A percentile compares a stretch with the other conserved stretches of the same genome.
phyloP scores from a whole-genome alignment of 2,888 invertebrate genomes.

The Nasonia oneida region DNA sequence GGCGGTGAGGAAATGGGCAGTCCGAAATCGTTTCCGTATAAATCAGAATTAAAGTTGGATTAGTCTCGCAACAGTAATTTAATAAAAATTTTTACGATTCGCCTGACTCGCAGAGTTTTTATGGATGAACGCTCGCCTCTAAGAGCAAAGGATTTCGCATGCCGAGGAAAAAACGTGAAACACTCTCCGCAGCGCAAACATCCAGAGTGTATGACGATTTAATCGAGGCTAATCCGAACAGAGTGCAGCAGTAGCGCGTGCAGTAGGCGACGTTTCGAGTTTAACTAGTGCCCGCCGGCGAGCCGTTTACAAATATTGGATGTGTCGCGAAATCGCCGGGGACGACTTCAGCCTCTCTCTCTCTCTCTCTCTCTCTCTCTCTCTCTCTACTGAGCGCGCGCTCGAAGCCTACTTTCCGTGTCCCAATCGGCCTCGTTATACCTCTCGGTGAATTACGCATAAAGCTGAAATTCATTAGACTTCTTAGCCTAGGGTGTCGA shows the following conservation, averaged over 20 bases:
- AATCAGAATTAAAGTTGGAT: no score
- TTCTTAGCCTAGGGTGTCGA: constrained; percentile 23
- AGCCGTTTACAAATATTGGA: constrained; percentile 41
- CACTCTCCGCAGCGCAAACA: not conserved
- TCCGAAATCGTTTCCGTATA: no score
- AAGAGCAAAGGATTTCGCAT: no score
- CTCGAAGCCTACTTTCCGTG: constrained; percentile 32
- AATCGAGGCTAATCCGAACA: constrained; percentile 41
- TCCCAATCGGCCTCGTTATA: constrained; percentile 25
- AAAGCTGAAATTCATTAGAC: constrained; percentile 44
- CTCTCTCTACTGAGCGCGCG: not conserved
- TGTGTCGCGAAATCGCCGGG: constrained; percentile 46
- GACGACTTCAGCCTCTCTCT: constrained; percentile 10
- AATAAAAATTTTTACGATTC: no score
- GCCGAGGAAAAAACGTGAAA: no score
- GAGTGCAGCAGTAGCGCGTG: not conserved
- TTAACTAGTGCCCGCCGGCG: constrained; percentile 32
- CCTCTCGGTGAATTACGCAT: constrained; percentile 13
- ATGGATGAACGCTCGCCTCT: no score
- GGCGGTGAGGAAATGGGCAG: no score
- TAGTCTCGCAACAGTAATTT: no score
- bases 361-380: no score
- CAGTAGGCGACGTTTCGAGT: constrained; percentile 25
- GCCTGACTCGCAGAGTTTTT: no score
- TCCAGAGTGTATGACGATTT: constrained; percentile 27